Evolutionary conservation across 64 coral and sea anemone genomes (phyloP).

Genomic region (Acropora tenuis): DNA sequence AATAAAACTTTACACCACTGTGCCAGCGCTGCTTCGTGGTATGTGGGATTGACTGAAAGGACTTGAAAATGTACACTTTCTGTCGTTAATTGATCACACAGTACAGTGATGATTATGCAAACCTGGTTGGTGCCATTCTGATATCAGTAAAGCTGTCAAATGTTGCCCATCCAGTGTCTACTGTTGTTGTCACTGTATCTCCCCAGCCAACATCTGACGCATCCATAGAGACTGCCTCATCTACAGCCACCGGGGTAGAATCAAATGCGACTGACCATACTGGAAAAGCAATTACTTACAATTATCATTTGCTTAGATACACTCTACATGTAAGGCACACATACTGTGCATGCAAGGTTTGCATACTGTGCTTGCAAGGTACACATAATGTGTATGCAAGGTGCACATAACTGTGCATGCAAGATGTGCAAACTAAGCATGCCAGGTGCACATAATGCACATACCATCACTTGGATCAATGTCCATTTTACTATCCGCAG

Average conservation of each 20-base stretch:
- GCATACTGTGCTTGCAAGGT: no score
- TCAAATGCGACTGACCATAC: constrained; percentile 85
- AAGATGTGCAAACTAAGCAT: neutral
- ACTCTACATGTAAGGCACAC: no score
- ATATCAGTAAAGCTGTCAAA: constrained; percentile 93
- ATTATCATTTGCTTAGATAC: no score
- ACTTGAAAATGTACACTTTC: neutral
- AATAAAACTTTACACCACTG: no score
- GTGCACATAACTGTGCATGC: no score
- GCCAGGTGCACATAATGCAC: neutral
- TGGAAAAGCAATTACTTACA: constrained; percentile 9
- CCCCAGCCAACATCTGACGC: constrained; percentile 89
- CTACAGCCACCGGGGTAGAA: constrained; percentile 60
- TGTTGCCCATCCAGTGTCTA: constrained; percentile 91
- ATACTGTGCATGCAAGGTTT: no score
- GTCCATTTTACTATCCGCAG: constrained; percentile 85
- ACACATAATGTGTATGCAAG: no score
- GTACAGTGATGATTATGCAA: neutral
- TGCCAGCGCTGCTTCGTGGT: no score
- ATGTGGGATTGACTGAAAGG: no score
- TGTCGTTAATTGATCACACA: neutral
- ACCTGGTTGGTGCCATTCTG: constrained; percentile 57
- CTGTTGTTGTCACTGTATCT: constrained; percentile 4
- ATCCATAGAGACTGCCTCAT: constrained; percentile 79
- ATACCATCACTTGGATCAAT: constrained; percentile 83